These are phyloP conservation scores for Stigmatopora nigra DNA, from an alignment of 2,113 vertebrate genomes.

Conservation along the genomic window DNA sequence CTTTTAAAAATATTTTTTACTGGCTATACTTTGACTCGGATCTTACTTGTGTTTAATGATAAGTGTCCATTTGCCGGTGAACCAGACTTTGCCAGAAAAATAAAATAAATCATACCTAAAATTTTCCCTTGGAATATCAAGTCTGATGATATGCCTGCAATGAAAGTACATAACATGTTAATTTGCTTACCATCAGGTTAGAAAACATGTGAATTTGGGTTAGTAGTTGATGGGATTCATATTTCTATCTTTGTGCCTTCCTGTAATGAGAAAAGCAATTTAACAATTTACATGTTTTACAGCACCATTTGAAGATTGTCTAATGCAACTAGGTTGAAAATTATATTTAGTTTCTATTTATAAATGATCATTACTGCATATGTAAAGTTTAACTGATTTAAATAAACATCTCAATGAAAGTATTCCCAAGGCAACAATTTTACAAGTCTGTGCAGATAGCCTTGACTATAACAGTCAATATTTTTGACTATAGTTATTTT, in stretches of 20 bases:
- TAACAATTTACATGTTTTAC: conserved; percentile 12
- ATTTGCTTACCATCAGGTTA: conserved; percentile 54
- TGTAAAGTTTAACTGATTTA: not conserved
- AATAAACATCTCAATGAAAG: not conserved
- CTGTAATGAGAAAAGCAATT: not conserved
- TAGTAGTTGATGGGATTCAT: conserved; percentile 29
- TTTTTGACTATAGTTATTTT: not conserved
- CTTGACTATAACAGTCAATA: not conserved
- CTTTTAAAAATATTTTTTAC: conserved; percentile 8
- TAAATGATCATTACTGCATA: conserved; percentile 6
- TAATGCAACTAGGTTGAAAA: not conserved
- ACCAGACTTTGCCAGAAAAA: not conserved
- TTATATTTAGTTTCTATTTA: not conserved
- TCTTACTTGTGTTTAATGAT: conserved; percentile 9
- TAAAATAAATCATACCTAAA: conserved; percentile 22
- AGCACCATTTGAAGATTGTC: conserved; percentile 4
- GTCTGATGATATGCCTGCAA: conserved; percentile 28
- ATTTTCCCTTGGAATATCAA: conserved; percentile 50
- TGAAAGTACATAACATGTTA: conserved; percentile 40
- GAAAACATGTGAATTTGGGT: conserved; percentile 39
- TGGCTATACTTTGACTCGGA: too few species aligned
- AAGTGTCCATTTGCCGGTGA: conserved; percentile 18
- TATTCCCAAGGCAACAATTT: not conserved
- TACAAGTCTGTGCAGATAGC: not conserved
- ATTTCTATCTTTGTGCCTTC: conserved; percentile 18